Evolutionary conservation across 2,797 vertebrate genomes (phyloP), one percentile per base, ranked within the genome.

Genomic region (Cichlasoma orientale): DNA sequence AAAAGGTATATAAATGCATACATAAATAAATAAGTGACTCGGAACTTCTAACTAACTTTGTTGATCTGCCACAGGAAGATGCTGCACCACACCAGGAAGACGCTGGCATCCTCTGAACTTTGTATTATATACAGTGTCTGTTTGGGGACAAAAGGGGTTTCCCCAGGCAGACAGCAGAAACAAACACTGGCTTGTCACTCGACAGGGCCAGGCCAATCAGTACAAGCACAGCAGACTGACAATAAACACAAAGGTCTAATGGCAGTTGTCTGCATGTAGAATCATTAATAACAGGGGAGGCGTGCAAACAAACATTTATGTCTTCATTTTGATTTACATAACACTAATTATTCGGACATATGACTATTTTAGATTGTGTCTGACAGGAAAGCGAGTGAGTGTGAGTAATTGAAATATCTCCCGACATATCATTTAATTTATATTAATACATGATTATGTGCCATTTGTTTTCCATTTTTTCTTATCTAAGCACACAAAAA

Each of bases 91-190:
- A 89, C 82, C 87, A 89, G 89, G 85, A 92, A 90, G 84, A 89
- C 29, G 19, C 81, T 80, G 88, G 86, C 86, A 90, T 92, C 90
- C 91, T 89, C 90, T 93, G 86, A 89, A 92, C 87, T 88, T 86
- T 91, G 87, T 89, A 87, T 89, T 82, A 85, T 89, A 85, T 72
- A 81, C 80, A 84, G 83, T 86, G 80, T 85, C 77, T 81, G 85
- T 88, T 77, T 82, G 82, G 88, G 90, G 84, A 80, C 77, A 86
- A 74, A 68, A 68, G 93, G 93, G 92, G 93, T 92, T 94, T 93
- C 88, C 93, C 92, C 91, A 84, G 85, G 75, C 89, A 82, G 89
- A 90, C 80, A 83, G 83, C 83, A 89, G 90, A 91, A 92, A 90
- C 89, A 93, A 93, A 93, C 91, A 92, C 74, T 77, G 77, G 77